phyloP scores from a whole-genome alignment of 2,888 invertebrate genomes.

The Harpalus rubripes region DNA sequence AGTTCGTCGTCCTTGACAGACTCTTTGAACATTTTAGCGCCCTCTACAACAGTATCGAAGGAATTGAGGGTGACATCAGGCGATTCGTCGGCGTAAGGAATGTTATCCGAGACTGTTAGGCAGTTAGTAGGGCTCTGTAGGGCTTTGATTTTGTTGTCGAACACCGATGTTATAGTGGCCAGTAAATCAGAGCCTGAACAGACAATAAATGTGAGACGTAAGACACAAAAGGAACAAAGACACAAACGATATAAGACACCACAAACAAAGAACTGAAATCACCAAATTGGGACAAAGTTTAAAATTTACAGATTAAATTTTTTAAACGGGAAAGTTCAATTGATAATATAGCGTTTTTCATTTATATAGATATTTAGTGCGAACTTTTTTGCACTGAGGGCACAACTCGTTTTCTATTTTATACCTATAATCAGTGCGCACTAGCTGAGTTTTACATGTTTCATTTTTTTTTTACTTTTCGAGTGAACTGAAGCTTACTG shows the following conservation, averaged over 20 bases:
- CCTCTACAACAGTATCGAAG: constrained; percentile 70
- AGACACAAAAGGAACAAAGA: constrained; percentile 18
- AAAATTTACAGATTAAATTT: constrained; percentile 29
- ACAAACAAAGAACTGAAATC: constrained; percentile 42
- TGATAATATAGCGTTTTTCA: no score
- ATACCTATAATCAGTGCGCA: no score
- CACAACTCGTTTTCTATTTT: no score
- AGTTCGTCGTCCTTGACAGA: constrained; percentile 59
- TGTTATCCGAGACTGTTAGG: constrained; percentile 75
- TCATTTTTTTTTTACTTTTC: no score
- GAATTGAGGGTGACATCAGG: constrained; percentile 78
- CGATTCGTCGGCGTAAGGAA: constrained; percentile 86
- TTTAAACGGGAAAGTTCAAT: no score
- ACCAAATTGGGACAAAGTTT: constrained; percentile 19
- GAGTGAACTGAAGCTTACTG: no score
- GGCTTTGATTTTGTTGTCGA: constrained; percentile 90
- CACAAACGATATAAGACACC: constrained; percentile 38
- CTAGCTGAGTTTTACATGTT: no score
- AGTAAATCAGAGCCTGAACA: constrained; percentile 88
- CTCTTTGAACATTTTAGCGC: constrained; percentile 70
- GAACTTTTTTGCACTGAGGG: no score
- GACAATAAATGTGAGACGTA: not conserved
- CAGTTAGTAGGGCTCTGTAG: constrained; percentile 76
- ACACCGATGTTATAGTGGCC: constrained; percentile 89
- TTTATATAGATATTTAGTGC: no score